These are phyloP conservation scores for Coenonympha arcania DNA, from an alignment of 2,888 invertebrate species.

Conservation along the genomic window DNA sequence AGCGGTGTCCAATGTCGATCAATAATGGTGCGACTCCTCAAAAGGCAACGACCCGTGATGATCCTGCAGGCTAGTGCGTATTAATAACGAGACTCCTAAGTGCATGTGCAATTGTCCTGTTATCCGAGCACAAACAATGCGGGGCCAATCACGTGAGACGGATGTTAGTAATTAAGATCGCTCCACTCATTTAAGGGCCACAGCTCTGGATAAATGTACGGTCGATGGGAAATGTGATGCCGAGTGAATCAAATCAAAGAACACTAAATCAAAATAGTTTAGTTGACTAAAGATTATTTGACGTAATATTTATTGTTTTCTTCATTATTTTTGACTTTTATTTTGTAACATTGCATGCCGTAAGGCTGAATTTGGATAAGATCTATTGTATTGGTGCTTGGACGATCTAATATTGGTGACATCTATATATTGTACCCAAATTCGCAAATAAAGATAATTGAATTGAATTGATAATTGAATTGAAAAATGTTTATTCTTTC, in stretches of 20 bases:
- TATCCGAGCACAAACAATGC: constrained; percentile 58
- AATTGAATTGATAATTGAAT: too few relatives aligned
- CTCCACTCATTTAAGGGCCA: constrained; percentile 52
- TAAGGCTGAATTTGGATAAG: too few relatives aligned
- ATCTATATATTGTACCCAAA: too few relatives aligned
- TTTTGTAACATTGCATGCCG: too few relatives aligned
- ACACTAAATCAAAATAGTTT: too few relatives aligned
- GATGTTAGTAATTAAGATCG: constrained; percentile 65
- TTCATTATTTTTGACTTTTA: too few relatives aligned
- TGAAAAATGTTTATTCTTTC: too few relatives aligned
- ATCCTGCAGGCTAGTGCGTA: constrained; percentile 29
- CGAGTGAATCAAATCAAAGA: background rate
- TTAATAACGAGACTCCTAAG: constrained; percentile 40
- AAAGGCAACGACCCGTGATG: constrained; percentile 27
- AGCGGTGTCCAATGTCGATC: constrained; percentile 16
- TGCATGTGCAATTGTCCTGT: constrained; percentile 59
- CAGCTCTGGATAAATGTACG: constrained; percentile 17
- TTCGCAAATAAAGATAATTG: too few relatives aligned
- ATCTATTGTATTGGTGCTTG: too few relatives aligned
- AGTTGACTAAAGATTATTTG: too few relatives aligned
- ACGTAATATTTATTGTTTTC: too few relatives aligned
- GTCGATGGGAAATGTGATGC: constrained; percentile 13
- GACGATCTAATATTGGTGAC: too few relatives aligned
- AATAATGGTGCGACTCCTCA: constrained; percentile 22
- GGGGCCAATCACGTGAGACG: constrained; percentile 59